A percentile compares a stretch with the other conserved stretches of the same genome.
These are phyloP conservation scores for Tricholaema leucomelas DNA, from an alignment of 2,113 vertebrate genomes.

Conservation along the genomic window DNA sequence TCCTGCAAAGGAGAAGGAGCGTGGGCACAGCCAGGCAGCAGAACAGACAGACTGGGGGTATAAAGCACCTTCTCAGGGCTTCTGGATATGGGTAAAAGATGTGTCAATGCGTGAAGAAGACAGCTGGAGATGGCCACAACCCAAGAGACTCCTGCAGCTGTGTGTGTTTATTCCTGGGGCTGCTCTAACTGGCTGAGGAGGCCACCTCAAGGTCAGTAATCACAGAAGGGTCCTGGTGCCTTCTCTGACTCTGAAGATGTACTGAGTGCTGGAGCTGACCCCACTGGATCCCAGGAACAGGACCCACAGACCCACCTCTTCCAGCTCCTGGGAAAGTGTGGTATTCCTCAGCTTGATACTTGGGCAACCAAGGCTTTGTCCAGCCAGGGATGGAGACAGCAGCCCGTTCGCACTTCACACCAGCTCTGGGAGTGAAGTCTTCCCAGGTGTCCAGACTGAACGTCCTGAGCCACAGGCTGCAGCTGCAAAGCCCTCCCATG, in stretches of 20 bases:
- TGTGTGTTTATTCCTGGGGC: neutral
- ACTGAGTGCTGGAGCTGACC: neutral
- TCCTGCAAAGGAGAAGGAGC: neutral
- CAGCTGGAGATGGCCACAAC: neutral
- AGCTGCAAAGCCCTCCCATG: neutral
- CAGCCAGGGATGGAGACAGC: neutral
- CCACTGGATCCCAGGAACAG: neutral
- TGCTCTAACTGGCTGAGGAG: neutral
- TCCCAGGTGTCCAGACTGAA: neutral
- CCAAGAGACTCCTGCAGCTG: too few species aligned
- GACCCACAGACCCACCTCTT: neutral
- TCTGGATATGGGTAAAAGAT: neutral
- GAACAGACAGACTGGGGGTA: neutral
- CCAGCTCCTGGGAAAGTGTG: neutral
- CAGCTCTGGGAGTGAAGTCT: neutral
- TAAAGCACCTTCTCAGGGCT: neutral
- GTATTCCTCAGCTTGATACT: neutral
- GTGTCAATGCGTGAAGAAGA: neutral
- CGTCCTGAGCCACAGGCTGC: neutral
- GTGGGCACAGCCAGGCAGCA: neutral
- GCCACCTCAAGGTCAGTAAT: neutral
- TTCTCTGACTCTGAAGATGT: neutral
- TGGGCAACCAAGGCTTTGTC: neutral
- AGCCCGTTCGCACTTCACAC: neutral
- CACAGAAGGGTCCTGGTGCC: accelerated